Base-by-base conservation (phyloP, 2,888 invertebrate species). In the Gymnoscelis rufifasciata region DNA sequence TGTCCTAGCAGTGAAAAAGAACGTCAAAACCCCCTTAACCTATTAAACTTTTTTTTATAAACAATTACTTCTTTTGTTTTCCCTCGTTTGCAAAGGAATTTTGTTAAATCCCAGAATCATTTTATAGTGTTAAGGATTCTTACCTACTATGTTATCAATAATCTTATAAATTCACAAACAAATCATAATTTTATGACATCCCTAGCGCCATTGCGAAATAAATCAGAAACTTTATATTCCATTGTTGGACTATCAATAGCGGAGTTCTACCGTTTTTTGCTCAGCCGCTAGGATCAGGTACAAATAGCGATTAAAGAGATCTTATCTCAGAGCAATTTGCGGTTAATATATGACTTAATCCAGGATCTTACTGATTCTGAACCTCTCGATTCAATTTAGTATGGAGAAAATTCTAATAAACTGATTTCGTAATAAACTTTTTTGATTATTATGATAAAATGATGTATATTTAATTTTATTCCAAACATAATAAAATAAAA, bases 261-360 rank as follows among this genome's bases (percentile, higher is more conserved):
- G 33, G 33, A 38, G 38, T 28, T 11, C 27, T 10, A 28, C 3
- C 3, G 7, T 38, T 50, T 45, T 49, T 49, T 44, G 36, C 36
- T 23, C 30, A 31, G 14, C 7, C 11, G 1, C 28, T 30, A 30
- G 43, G 33, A 14, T 7, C 43, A 48, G 44, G 40, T 49, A 41
- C 19, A 28, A 29, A 57, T 56, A 58, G 60, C 57, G 64, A 65
- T 55, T 52, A 73, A 64, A 68, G 71, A 43, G 78, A 76, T 80
- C 49, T 55, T 75, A 87, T 86, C 86, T 67, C 7, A 54, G 60
- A 71, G 70, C 84, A 70, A 84, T 83, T 84, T 79, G 78, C 76
- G 71, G 68, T 81, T n/a, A 83, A 87, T 74, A 81, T 84, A 87
- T 84, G 80, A 78, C 87, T 84, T 80, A 83, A 86, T 87, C 67